These are phyloP conservation scores for Eudemis profundana DNA, from an alignment of 2,888 invertebrate species.

Conservation along the genomic window DNA sequence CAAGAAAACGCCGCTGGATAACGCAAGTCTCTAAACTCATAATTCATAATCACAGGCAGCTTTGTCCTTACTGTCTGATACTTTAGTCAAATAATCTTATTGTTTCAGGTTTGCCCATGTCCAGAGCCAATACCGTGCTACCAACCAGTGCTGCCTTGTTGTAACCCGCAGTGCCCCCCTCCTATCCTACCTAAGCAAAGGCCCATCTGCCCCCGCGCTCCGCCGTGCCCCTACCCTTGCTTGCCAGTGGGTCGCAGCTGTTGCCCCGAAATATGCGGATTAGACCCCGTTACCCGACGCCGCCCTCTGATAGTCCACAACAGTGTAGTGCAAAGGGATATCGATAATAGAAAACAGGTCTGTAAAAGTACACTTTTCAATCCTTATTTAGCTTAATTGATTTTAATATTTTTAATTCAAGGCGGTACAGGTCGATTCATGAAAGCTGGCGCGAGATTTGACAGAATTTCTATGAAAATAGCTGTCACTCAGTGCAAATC, in stretches of 20 bases:
- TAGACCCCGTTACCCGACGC: slow-evolving; percentile 85
- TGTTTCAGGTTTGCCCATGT: slow-evolving; percentile 69
- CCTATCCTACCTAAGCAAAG: slow-evolving; percentile 80
- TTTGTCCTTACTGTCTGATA: no score
- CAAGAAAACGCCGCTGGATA: no score
- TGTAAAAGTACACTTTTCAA: background rate
- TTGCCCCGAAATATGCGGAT: slow-evolving; percentile 68
- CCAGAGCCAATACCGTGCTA: slow-evolving; percentile 76
- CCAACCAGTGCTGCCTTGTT: slow-evolving; percentile 76
- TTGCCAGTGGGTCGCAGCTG: slow-evolving; percentile 77
- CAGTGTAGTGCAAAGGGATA: slow-evolving; percentile 61
- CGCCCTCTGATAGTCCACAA: slow-evolving; percentile 85
- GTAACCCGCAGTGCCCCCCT: slow-evolving; percentile 82
- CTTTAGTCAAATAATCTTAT: no score
- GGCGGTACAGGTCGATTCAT: no score
- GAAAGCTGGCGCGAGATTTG: no score
- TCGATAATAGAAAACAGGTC: slow-evolving; percentile 26
- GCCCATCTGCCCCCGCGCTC: slow-evolving; percentile 77
- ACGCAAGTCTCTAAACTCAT: no score
- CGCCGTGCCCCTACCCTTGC: slow-evolving; percentile 77
- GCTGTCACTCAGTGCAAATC: no score
- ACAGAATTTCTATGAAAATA: no score
- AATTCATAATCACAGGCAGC: no score
- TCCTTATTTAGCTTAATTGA: no score
- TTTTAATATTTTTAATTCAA: background rate